phyloP scores from a whole-genome alignment of 2,888 invertebrate genomes.

The Anoplius nigerrimus region DNA sequence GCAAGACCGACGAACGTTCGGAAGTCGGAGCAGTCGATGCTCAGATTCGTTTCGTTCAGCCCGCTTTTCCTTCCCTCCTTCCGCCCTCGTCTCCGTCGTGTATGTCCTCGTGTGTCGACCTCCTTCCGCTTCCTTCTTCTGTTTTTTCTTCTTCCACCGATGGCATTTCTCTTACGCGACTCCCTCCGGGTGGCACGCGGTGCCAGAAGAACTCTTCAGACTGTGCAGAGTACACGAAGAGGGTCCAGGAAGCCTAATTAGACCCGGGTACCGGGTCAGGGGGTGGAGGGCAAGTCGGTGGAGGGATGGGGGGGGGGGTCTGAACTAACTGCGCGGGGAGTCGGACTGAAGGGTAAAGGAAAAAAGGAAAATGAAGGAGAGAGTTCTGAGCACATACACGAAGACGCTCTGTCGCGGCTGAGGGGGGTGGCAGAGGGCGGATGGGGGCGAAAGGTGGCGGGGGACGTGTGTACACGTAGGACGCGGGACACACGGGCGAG shows the following conservation, averaged over 20 bases:
- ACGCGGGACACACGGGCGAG: too few species aligned
- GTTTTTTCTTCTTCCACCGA: neutral
- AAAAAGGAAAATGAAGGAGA: constrained; percentile 19
- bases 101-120: too few species aligned
- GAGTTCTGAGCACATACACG: neutral
- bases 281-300: neutral
- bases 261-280: constrained; percentile 37
- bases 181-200: constrained; percentile 39
- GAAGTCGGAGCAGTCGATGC: too few species aligned
- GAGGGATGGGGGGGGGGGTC: neutral
- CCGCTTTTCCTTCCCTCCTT: neutral
- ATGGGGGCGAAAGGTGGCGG: too few species aligned
- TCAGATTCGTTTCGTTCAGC: too few species aligned
- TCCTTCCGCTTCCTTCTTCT: neutral
- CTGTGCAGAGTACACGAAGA: constrained; percentile 46
- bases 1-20: too few species aligned
- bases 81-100: too few species aligned
- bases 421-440: too few species aligned
- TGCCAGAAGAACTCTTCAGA: constrained; percentile 56
- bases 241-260: constrained; percentile 63
- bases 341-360: constrained; percentile 19
- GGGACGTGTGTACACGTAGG: neutral
- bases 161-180: constrained; percentile 2
- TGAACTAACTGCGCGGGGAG: neutral
- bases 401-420: neutral